A percentile compares a stretch with the other conserved stretches of the same genome.
These are phyloP conservation scores for Falcaria lacertinaria DNA, from an alignment of 2,888 invertebrate species.

Conservation along the genomic window DNA sequence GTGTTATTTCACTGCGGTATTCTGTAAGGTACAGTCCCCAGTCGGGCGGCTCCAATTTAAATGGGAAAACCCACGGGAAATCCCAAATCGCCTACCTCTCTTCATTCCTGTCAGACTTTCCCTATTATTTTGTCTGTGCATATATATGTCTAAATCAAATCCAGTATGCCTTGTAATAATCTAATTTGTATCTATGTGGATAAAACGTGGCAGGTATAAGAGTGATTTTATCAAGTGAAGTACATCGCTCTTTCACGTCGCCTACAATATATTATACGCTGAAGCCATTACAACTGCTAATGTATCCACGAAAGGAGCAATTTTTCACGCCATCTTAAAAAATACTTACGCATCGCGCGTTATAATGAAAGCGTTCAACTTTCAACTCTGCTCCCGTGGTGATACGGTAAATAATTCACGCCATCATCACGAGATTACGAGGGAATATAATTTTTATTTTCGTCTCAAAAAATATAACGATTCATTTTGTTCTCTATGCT, in stretches of 20 bases:
- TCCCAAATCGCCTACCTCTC: too few relatives aligned
- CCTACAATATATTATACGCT: not conserved
- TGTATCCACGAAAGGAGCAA: constrained; percentile 1
- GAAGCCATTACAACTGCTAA: not conserved
- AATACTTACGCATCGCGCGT: not conserved
- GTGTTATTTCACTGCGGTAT: too few relatives aligned
- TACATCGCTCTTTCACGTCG: not conserved
- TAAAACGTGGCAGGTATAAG: too few relatives aligned
- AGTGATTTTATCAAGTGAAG: too few relatives aligned
- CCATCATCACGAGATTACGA: not conserved
- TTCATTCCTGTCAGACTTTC: too few relatives aligned
- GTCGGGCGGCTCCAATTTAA: too few relatives aligned
- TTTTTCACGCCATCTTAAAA: constrained; percentile 1
- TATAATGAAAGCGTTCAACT: not conserved
- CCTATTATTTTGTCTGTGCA: too few relatives aligned
- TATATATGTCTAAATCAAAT: too few relatives aligned
- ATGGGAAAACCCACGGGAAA: too few relatives aligned
- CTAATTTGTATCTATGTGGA: too few relatives aligned
- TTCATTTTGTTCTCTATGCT: not conserved
- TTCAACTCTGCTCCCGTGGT: not conserved
- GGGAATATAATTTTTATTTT: constrained; percentile 1
- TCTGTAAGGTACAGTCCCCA: too few relatives aligned
- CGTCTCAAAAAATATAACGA: not conserved
- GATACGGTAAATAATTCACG: constrained; percentile 2
- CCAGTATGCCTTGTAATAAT: too few relatives aligned